These are phyloP conservation scores for Cercopithecus petaurista DNA, from an alignment of 2,797 vertebrate genomes.

Conservation along the genomic window DNA sequence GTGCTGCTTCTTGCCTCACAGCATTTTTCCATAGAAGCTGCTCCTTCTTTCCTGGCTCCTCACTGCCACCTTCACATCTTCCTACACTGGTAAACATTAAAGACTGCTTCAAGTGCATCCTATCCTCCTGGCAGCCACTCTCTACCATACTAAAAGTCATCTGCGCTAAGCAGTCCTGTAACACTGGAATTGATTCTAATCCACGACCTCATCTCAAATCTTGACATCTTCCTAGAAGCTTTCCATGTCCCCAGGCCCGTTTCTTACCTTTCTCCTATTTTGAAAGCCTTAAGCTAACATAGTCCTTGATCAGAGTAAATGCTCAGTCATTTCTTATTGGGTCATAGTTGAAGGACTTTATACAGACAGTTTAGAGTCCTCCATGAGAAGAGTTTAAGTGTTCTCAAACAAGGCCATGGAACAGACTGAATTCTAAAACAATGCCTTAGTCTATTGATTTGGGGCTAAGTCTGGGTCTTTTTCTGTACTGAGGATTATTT, in stretches of 20 bases:
- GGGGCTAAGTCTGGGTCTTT: neutral
- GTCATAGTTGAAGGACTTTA: neutral
- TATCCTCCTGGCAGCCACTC: neutral
- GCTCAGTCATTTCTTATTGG: neutral
- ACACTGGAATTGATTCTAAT: neutral
- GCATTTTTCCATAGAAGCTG: neutral
- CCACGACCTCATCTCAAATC: neutral
- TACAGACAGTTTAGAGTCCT: neutral
- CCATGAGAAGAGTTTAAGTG: neutral
- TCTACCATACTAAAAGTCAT: neutral
- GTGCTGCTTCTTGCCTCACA: neutral
- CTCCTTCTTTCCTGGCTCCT: neutral
- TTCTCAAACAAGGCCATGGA: neutral
- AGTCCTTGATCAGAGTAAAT: neutral
- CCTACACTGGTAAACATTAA: neutral
- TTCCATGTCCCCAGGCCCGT: neutral
- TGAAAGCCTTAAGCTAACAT: neutral
- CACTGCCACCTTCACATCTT: neutral
- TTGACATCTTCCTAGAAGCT: neutral
- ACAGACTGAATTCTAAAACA: neutral
- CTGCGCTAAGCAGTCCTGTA: accelerated
- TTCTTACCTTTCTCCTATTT: neutral
- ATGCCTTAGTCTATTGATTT: neutral
- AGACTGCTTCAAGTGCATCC: neutral
- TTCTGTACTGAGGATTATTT: neutral